Percentiles rank a stretch among this genome's conserved stretches.
These are phyloP conservation scores for Neomorphus geoffroyi DNA, from an alignment of 2,797 vertebrate genomes.

Conservation along the genomic window DNA sequence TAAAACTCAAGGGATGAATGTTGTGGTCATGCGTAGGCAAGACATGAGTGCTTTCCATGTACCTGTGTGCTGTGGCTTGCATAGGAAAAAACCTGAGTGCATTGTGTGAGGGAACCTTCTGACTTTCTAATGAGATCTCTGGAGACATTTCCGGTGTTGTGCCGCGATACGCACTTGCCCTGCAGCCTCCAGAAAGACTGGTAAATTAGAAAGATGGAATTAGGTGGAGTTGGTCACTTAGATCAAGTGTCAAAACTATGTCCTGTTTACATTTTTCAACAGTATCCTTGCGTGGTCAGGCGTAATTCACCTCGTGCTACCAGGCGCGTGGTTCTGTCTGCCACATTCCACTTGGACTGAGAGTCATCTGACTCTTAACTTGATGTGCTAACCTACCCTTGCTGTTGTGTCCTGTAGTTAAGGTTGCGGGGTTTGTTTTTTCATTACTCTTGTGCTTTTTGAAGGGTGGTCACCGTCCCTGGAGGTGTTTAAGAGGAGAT, in stretches of 20 bases:
- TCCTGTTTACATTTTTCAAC: neutral
- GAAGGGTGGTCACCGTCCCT: neutral
- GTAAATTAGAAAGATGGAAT: neutral
- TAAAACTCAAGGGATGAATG: neutral
- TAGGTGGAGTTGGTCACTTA: neutral
- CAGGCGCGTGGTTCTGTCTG: neutral
- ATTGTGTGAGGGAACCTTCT: neutral
- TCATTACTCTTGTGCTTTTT: neutral
- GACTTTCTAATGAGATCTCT: neutral
- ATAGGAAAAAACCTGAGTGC: neutral
- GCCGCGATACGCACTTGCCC: neutral
- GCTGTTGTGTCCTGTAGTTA: neutral
- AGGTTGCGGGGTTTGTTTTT: neutral
- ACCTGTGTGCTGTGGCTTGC: neutral
- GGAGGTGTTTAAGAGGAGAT: too few species aligned
- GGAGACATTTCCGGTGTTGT: neutral
- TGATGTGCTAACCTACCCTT: neutral
- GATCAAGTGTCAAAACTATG: neutral
- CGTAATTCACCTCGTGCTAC: neutral
- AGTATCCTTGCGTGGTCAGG: neutral
- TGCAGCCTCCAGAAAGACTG: neutral
- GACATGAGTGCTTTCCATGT: neutral
- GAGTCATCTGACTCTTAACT: neutral
- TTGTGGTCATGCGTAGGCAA: neutral
- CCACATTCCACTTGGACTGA: neutral